phyloP scores from a whole-genome alignment of 2,113 vertebrate genomes.

The Mobula birostris region DNA sequence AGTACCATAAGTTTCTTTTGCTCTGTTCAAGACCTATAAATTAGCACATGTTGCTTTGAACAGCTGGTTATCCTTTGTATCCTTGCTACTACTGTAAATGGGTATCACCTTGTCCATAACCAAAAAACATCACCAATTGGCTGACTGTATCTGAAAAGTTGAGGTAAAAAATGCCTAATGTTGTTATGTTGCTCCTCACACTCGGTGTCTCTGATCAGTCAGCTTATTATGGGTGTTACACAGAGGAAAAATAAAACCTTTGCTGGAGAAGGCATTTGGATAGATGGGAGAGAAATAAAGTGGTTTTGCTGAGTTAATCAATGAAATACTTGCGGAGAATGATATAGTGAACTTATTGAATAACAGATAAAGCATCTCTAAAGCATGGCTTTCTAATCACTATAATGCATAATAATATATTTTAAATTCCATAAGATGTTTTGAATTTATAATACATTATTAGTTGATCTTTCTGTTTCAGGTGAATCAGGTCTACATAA shows the following conservation, averaged over 20 bases:
- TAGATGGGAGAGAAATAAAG: conserved; percentile 24
- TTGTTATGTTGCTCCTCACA: neutral
- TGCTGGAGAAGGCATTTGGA: neutral
- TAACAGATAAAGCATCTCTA: conserved; percentile 10
- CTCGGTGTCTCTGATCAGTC: too few species aligned
- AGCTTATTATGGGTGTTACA: too few species aligned
- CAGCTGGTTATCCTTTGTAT: neutral
- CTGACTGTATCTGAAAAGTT: neutral
- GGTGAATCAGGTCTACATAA: conserved; percentile 92
- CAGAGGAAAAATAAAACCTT: neutral
- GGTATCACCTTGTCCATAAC: neutral
- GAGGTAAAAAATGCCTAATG: neutral
- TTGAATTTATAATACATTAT: conserved; percentile 39
- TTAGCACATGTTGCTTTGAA: neutral
- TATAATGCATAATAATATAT: neutral
- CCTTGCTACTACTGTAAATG: neutral
- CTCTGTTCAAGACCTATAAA: too few species aligned
- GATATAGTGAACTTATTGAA: conserved; percentile 4
- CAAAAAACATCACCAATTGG: neutral
- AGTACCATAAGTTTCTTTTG: too few species aligned
- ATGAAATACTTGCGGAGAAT: neutral
- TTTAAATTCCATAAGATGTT: conserved; percentile 32
- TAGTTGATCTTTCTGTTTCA: conserved; percentile 46
- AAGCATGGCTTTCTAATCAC: neutral
- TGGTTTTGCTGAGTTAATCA: neutral